A percentile compares a stretch with the other conserved stretches of the same genome.
phyloP scores from a whole-genome alignment of 2,113 vertebrate species.

The Piprites chloris region DNA sequence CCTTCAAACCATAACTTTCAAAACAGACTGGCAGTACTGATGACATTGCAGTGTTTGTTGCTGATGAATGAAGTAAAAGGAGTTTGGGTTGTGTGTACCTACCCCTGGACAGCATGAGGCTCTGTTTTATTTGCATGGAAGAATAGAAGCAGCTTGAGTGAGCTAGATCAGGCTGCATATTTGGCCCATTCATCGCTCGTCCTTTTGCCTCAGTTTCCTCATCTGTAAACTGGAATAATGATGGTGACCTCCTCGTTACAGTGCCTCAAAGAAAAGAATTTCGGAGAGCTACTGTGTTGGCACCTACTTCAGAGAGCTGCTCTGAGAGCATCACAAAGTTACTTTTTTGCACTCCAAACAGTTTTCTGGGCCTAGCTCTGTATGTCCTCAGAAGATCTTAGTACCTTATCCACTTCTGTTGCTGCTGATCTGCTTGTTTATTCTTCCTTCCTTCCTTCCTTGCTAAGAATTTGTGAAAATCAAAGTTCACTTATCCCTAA shows the following conservation, averaged over 20 bases:
- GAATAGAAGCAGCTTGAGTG: not conserved
- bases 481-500: not conserved
- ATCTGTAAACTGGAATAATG: not conserved
- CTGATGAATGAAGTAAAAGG: not conserved
- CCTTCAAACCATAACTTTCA: not conserved
- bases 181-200: not conserved
- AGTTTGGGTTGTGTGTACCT: not conserved
- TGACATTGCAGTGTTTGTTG: not conserved
- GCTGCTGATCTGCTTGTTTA: not conserved
- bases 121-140: not conserved
- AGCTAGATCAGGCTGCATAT: not conserved
- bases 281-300: not conserved
- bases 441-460: not conserved
- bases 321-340: not conserved
- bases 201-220: not conserved
- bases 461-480: not conserved
- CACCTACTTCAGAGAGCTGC: not conserved
- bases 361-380: not conserved
- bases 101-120: too few species aligned
- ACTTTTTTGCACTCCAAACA: not conserved
- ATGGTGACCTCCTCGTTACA: not conserved
- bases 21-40: not conserved
- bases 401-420: not conserved
- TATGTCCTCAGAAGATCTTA: not conserved
- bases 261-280: not conserved